These are phyloP conservation scores for Neoniphon sammara DNA, from an alignment of 2,797 vertebrate species.

Conservation along the genomic window DNA sequence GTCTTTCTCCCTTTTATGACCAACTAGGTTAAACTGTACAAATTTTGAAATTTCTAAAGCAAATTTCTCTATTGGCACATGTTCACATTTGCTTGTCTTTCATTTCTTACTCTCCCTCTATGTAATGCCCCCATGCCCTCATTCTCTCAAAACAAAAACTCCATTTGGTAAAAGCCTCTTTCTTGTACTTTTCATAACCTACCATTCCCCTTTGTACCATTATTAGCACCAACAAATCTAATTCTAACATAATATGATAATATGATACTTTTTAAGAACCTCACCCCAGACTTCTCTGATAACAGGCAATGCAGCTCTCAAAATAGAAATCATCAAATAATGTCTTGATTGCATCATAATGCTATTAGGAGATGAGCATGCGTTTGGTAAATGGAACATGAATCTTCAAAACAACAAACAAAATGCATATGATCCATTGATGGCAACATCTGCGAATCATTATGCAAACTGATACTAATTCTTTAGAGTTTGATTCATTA, in stretches of 20 bases:
- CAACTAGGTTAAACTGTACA: conserved; percentile 84
- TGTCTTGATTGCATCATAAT: conserved; percentile 90
- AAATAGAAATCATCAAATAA: conserved; percentile 93
- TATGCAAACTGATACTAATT: conserved; percentile 92
- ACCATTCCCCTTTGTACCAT: conserved; percentile 82
- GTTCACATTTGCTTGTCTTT: conserved; percentile 83
- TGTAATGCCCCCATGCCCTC: conserved; percentile 54
- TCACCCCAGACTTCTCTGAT: conserved; percentile 83
- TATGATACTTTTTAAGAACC: conserved; percentile 83
- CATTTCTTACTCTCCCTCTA: conserved; percentile 72
- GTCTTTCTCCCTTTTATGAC: conserved; percentile 84
- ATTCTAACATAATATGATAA: conserved; percentile 83
- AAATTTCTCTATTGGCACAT: conserved; percentile 36
- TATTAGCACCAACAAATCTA: conserved; percentile 88
- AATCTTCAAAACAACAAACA: conserved; percentile 74
- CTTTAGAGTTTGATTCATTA: conserved; percentile 97
- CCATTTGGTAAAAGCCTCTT: conserved; percentile 91
- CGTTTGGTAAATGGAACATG: conserved; percentile 90
- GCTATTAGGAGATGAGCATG: conserved; percentile 88
- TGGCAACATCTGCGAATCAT: conserved; percentile 93
- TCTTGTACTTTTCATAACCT: conserved; percentile 82
- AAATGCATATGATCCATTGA: conserved; percentile 87
- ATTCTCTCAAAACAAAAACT: conserved; percentile 69
- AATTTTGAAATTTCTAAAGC: background rate
- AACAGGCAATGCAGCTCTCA: conserved; percentile 63